phyloP scores from a whole-genome alignment of 2,888 invertebrate genomes.

The Eupithecia abbreviata region DNA sequence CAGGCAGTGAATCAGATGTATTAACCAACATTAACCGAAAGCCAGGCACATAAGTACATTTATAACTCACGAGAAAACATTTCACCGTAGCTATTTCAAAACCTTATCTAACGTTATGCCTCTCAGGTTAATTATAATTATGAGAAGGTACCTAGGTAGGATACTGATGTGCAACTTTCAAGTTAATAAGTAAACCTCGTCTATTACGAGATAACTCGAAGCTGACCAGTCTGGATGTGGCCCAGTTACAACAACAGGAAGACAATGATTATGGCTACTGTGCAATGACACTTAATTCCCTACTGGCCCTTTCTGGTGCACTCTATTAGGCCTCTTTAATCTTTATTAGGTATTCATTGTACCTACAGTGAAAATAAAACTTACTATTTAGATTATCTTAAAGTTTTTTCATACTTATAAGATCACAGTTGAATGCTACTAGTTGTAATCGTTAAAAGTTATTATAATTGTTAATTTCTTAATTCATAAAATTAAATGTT shows the following conservation, averaged over 20 bases:
- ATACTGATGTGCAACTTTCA: slow-evolving; percentile 3
- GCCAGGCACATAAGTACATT: neutral
- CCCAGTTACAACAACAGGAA: slow-evolving; percentile 64
- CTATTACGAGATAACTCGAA: slow-evolving; percentile 39
- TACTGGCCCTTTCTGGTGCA: slow-evolving; percentile 21
- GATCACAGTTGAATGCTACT: no score
- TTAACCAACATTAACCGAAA: neutral
- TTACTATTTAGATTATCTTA: no score
- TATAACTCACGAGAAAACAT: neutral
- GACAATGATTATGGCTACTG: slow-evolving; percentile 52
- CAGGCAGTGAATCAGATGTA: neutral
- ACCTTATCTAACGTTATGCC: neutral
- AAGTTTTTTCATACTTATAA: no score
- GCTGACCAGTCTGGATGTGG: slow-evolving; percentile 55
- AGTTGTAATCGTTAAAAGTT: no score
- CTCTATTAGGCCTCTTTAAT: neutral
- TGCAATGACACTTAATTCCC: slow-evolving; percentile 14
- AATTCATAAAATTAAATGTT: no score
- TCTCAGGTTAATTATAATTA: neutral
- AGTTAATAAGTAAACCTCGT: neutral
- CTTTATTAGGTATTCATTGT: no score
- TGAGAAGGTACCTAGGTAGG: neutral
- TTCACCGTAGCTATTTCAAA: neutral
- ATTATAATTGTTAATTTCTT: no score
- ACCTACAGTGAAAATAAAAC: no score